Base-by-base conservation (phyloP, 1,140 invertebrate genomes). In the Apis dorsata region DNA sequence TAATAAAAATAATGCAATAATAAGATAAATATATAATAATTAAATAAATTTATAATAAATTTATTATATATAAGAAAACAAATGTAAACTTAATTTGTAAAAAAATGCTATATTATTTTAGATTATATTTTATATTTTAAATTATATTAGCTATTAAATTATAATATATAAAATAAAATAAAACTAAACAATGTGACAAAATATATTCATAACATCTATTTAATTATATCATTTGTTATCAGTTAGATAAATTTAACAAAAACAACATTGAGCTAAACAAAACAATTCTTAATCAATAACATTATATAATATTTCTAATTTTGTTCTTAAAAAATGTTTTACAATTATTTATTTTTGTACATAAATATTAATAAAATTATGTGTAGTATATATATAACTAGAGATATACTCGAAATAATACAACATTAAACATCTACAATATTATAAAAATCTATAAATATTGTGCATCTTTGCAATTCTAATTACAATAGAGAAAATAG, bases 281-380 rank as follows among this genome's bases (percentile, higher is more conserved):
- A 88, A 88, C 84, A 87, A 78, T 81, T 81, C 84, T 73, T 85
- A 85, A 85, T 87, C 53, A 15, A 76, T 88, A 88, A 87, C 83
- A 88, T 87, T 82, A 74, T 88, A 53, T 85, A 88, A 85, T 83
- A 85, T 55, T 44, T 44, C 72, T 70, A 74, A 77, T 59, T 83
- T 83, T 88, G 85, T 85, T 84, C 74, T 83, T 60, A 68, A 74
- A 83, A 88, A 87, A 87, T 87, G 70, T 78, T 57, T 70, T 84
- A 75, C 72, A 63, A 81, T 84, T 13, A 13, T 53, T 83, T 51
- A 44, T 44, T 71, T 88, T 88, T 88, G 87, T 88, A 88, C 86
- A 88, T 88, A 87, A 88, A 85, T 88, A 83, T 83, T n/a, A 65
- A 77, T 87, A 88, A 62, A 76, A 75, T 87, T 71, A 60, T 74